These are phyloP conservation scores for Graphium colonna DNA, from an alignment of 2,888 invertebrate genomes.

Conservation along the genomic window DNA sequence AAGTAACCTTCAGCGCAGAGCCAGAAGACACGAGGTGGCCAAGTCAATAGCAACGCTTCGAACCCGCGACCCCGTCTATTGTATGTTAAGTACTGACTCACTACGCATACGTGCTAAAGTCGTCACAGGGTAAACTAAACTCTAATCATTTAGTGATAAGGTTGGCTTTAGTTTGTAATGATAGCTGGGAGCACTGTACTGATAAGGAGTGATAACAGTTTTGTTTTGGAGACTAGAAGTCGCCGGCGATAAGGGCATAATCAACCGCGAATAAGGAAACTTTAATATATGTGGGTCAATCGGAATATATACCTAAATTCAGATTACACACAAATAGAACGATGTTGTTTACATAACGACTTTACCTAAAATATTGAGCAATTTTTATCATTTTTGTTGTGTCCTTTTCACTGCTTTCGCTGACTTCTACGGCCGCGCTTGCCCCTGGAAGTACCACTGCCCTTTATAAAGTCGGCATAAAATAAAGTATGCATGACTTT, in stretches of 20 bases:
- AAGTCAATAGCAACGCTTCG: conserved; percentile 32
- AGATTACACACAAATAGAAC: too few species aligned
- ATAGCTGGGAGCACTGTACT: neutral
- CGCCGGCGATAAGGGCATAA: neutral
- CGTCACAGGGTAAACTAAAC: neutral
- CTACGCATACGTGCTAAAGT: conserved; percentile 9
- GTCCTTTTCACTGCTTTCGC: too few species aligned
- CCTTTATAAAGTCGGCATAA: too few species aligned
- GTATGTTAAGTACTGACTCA: conserved; percentile 54
- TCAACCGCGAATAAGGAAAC: neutral
- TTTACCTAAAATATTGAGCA: too few species aligned
- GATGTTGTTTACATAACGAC: too few species aligned
- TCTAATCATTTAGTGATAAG: neutral
- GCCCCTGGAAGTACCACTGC: too few species aligned
- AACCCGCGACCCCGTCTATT: conserved; percentile 50
- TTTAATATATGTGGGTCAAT: neutral
- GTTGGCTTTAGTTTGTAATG: neutral
- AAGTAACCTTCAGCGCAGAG: conserved; percentile 5
- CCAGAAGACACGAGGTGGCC: conserved; percentile 1
- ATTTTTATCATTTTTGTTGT: too few species aligned
- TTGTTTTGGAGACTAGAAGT: conserved; percentile 18
- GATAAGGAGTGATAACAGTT: conserved; percentile 16
- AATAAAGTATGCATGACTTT: too few species aligned
- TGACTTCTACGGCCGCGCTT: too few species aligned
- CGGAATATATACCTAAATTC: too few species aligned